Conservation (phyloP, 2,797 vertebrate species). For the Typhlichthys eigenmanni region DNA sequence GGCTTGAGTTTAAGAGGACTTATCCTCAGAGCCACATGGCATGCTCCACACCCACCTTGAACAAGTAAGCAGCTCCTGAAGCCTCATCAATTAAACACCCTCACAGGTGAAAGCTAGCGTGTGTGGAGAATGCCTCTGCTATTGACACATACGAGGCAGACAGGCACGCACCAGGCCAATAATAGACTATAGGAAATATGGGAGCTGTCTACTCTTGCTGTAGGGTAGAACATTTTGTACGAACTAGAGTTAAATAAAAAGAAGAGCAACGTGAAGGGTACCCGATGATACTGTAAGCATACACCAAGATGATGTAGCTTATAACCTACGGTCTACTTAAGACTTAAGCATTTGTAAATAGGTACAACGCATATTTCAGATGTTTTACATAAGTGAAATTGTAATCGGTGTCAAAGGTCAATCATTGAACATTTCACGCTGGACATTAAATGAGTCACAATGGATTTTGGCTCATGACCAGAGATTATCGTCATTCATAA, state of each 20-base stretch:
- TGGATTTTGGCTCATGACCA: too few species aligned
- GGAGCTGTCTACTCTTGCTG: constrained; percentile 54
- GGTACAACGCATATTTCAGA: too few species aligned
- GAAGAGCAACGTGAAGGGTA: too few species aligned
- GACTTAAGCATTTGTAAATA: too few species aligned
- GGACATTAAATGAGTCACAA: too few species aligned
- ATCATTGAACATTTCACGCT: constrained; percentile 8
- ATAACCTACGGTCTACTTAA: too few species aligned
- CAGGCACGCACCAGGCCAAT: constrained; percentile 38
- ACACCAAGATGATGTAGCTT: too few species aligned
- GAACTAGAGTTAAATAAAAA: too few species aligned
- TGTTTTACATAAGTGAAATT: too few species aligned
- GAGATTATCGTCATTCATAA: too few species aligned
- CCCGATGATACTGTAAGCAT: too few species aligned
- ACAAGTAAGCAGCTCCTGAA: constrained; percentile 16
- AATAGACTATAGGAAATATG: constrained; percentile 38
- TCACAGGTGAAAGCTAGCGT: constrained; percentile 13
- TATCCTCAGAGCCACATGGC: constrained; percentile 14
- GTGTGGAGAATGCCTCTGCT: constrained; percentile 20
- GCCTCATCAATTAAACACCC: constrained; percentile 41
- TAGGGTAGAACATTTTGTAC: constrained; percentile 23
- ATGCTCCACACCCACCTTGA: constrained; percentile 18
- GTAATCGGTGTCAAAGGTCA: too few species aligned
- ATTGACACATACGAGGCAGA: constrained; percentile 34
- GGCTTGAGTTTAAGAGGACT: constrained; percentile 18